Conservation (phyloP, 2,888 invertebrate species). For the Pheosia tremula region DNA sequence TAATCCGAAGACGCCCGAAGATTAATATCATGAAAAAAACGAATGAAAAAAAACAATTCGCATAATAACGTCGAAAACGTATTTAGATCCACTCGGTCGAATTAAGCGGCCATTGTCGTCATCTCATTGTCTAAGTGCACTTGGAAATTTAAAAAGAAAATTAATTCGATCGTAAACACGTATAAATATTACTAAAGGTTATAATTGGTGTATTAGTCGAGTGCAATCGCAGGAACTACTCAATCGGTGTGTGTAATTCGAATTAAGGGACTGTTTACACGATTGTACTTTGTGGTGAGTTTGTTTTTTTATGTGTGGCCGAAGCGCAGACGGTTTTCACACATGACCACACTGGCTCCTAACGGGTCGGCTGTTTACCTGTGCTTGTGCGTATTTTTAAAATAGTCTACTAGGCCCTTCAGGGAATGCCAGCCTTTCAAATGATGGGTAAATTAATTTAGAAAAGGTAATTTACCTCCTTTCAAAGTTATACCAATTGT, state of each 20-base stretch:
- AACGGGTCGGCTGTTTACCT: constrained; percentile 46
- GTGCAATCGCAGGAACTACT: constrained; percentile 74
- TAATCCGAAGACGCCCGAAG: constrained; percentile 27
- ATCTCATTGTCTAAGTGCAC: constrained; percentile 69
- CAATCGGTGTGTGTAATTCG: constrained; percentile 78
- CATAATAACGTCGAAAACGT: constrained; percentile 38
- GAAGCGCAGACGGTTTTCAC: constrained; percentile 67
- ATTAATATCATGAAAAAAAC: constrained; percentile 33
- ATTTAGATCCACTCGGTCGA: constrained; percentile 53
- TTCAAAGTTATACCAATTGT: too few species aligned
- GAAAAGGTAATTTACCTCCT: too few species aligned
- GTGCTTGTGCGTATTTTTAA: constrained; percentile 14
- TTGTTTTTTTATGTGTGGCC: constrained; percentile 65
- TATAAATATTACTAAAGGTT: constrained; percentile 69
- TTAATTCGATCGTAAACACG: constrained; percentile 59
- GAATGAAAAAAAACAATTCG: constrained; percentile 49
- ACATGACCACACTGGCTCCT: constrained; percentile 66
- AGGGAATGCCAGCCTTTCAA: too few species aligned
- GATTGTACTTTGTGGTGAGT: constrained; percentile 57
- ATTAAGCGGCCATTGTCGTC: constrained; percentile 62
- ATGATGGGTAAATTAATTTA: too few species aligned
- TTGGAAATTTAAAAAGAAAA: constrained; percentile 57
- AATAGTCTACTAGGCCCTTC: neutral
- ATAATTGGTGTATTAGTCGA: constrained; percentile 71
- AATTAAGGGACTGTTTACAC: constrained; percentile 79